Evolutionary conservation across 2,888 invertebrate species (phyloP).

Genomic region (Campoplex nolae): DNA sequence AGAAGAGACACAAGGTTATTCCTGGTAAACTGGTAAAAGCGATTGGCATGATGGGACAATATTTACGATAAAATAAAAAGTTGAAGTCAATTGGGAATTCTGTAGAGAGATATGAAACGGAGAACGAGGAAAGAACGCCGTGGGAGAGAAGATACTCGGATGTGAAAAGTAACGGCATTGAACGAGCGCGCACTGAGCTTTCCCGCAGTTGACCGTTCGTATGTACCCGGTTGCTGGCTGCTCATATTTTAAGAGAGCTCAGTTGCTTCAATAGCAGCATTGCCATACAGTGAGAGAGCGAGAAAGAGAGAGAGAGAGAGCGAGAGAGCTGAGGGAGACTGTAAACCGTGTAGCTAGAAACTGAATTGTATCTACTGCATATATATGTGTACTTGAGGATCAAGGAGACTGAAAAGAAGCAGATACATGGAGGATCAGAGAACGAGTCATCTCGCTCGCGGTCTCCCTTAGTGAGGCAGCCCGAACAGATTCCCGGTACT

Average conservation of each 20-base stretch:
- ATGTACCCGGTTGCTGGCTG: slow-evolving; percentile 40
- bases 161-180: slow-evolving; percentile 80
- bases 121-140: slow-evolving; percentile 68
- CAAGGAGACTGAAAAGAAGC: slow-evolving; percentile 60
- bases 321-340: slow-evolving; percentile 70
- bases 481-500: slow-evolving; percentile 81
- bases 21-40: slow-evolving; percentile 4
- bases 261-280: slow-evolving; percentile 60
- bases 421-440: slow-evolving; percentile 75
- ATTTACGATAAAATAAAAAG: slow-evolving; percentile 48
- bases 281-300: slow-evolving; percentile 38
- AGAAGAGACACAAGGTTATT: slow-evolving; percentile 20
- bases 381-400: slow-evolving; percentile 36
- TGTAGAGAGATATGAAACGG: slow-evolving; percentile 26
- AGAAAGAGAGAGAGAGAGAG: slow-evolving; percentile 71
- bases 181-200: slow-evolving; percentile 46
- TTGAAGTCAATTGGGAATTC: slow-evolving; percentile 47
- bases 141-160: slow-evolving; percentile 69
- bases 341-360: slow-evolving; percentile 47
- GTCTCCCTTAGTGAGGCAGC: slow-evolving; percentile 74
- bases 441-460: slow-evolving; percentile 76
- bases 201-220: slow-evolving; percentile 33
- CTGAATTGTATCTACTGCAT: slow-evolving; percentile 43
- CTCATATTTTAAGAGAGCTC: slow-evolving; percentile 77
- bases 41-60: not conserved